Conservation (phyloP, 2,113 vertebrate species). For the Paratilapia polleni region DNA sequence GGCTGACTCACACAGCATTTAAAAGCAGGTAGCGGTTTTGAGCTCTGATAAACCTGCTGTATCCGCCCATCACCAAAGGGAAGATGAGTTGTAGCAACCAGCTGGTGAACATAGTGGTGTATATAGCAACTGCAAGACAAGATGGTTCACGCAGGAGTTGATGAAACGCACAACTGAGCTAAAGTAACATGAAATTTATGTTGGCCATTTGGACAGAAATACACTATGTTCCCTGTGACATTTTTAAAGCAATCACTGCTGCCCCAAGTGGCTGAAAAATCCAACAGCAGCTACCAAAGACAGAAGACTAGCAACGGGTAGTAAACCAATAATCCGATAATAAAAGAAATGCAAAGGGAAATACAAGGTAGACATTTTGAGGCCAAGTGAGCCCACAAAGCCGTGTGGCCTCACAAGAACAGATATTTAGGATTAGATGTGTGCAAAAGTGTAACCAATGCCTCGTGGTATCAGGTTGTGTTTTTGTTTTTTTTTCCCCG, state of each 20-base stretch:
- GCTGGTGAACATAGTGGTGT: no score
- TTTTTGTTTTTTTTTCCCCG: background rate
- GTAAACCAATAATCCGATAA: constrained; percentile 1
- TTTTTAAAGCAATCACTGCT: background rate
- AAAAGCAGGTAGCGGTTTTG: no score
- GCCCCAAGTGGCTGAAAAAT: background rate
- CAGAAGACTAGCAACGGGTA: constrained; percentile 6
- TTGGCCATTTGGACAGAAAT: background rate
- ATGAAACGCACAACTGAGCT: background rate
- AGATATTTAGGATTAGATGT: constrained; percentile 16
- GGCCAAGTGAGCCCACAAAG: constrained; percentile 20
- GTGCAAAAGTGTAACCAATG: background rate
- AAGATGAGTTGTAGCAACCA: background rate
- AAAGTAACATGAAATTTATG: background rate
- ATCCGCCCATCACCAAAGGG: background rate
- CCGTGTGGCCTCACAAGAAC: background rate
- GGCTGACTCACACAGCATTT: no score
- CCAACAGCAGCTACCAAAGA: background rate
- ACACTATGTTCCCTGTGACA: background rate
- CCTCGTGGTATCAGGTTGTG: background rate
- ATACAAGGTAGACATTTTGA: constrained; percentile 17
- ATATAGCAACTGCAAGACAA: background rate
- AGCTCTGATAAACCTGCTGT: no score
- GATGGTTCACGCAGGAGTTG: background rate
- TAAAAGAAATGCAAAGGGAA: constrained; percentile 4